Base-by-base conservation (phyloP, 1,140 invertebrate genomes). In the silkworm (Bombyx mori) region DNA sequence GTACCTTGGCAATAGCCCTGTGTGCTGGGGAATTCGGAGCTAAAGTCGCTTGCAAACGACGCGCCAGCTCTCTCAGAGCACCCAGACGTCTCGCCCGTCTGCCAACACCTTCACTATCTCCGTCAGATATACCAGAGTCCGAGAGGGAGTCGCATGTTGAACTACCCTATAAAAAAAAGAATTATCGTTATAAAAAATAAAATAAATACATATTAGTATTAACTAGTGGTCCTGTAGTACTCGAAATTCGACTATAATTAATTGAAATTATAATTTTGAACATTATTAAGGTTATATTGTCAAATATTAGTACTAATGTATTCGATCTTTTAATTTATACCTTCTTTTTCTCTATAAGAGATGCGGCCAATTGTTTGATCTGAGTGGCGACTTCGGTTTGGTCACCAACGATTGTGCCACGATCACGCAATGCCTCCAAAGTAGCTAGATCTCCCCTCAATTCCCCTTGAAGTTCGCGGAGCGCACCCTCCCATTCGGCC, bases 401-500 rank as follows among this genome's bases (percentile, higher is more conserved):
- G 59, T 87, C 85, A 0, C 75, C 78, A 9, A 72, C 60, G 1
- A 61, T 65, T 6, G 75, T 51, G 5, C 79, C 74, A 8, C 77
- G 78, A 51, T 88, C 86, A 6, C 76, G 73, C 48, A 88, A 57
- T 18, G 79, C 59, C 58, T 84, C 70, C 46, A 88, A 60, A 3
- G 86, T 86, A 2, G 82, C 83, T n/a, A 88, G 77, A 61, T 91
- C 90, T 1, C 86, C 81, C 7, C 87, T 72, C 6, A 91, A 62
- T 0, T 88, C 89, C 0, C 82, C 82, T 60, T 88, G 82, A 42
- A 91, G 74, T 56, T 89, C 89, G 0, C 85, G 75, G 26, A 90
- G 72, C 5, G 89, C 88, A 8, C 77, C 73, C 58, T 91, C 90
- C 82, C 90, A 90, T 55, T 89, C 86, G 4, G 83, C 80, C 89